A percentile compares a stretch with the other conserved stretches of the same genome.
Evolutionary conservation across 2,113 vertebrate genomes (phyloP).

Genomic region (Gyps fulvus): DNA sequence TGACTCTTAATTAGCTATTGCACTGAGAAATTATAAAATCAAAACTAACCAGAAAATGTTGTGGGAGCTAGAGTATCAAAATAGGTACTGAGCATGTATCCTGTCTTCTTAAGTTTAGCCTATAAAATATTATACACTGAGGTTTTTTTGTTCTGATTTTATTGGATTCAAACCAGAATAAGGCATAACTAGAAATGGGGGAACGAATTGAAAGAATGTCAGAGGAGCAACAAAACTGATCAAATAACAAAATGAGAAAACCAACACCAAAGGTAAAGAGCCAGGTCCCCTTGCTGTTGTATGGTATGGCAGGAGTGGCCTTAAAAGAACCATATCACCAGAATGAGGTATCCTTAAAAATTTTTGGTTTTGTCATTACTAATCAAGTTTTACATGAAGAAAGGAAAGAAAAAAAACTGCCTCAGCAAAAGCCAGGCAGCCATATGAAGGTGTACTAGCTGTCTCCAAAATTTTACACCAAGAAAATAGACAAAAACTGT

Average conservation of each 20-base stretch:
- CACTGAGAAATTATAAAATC: neutral
- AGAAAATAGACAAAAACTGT: neutral
- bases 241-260: neutral
- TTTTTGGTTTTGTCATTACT: neutral
- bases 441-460: neutral
- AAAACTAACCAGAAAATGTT: neutral
- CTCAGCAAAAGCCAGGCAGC: neutral
- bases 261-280: neutral
- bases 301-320: neutral
- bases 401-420: neutral
- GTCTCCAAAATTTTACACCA: neutral
- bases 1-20: neutral
- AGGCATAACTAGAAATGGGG: neutral
- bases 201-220: neutral
- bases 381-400: neutral
- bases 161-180: neutral
- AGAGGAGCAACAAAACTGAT: neutral
- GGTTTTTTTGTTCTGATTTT: neutral
- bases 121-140: neutral
- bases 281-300: neutral
- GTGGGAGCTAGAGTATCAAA: neutral
- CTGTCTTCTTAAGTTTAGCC: neutral
- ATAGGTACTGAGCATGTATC: neutral
- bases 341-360: neutral
- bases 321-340: neutral